These are phyloP conservation scores for Pitangus sulphuratus DNA, from an alignment of 2,797 vertebrate genomes.

Conservation along the genomic window DNA sequence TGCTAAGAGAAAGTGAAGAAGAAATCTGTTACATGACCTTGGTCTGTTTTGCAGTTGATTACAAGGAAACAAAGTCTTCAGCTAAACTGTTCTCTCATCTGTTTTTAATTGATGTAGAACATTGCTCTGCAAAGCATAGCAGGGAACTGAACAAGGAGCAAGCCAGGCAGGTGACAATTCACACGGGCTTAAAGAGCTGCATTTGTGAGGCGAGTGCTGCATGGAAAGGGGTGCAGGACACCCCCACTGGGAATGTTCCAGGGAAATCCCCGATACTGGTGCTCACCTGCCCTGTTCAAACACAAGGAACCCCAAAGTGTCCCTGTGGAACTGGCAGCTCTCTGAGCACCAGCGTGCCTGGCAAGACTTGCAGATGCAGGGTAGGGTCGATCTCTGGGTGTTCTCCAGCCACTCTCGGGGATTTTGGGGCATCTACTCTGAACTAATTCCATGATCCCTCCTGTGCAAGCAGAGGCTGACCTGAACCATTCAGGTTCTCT, in stretches of 20 bases:
- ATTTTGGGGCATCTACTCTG: background rate
- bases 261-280: background rate
- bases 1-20: conserved; percentile 65
- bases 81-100: conserved; percentile 67
- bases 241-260: background rate
- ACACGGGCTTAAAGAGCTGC: background rate
- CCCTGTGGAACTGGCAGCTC: background rate
- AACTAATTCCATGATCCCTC: background rate
- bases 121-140: conserved; percentile 31
- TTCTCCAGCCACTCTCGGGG: background rate
- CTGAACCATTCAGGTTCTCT: background rate
- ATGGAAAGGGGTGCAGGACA: background rate
- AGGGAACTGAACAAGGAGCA: conserved; percentile 33
- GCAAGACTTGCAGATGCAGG: background rate
- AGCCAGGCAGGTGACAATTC: background rate
- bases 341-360: background rate
- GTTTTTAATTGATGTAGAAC: conserved; percentile 72
- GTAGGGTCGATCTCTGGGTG: background rate
- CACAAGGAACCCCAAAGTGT: background rate
- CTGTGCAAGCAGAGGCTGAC: background rate
- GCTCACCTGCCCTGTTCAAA: background rate
- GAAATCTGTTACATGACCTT: conserved; percentile 76
- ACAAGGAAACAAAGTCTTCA: conserved; percentile 73
- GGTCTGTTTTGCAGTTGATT: conserved; percentile 77
- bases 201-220: background rate